phyloP scores from a whole-genome alignment of 2,888 invertebrate species.

The Spialia ferax region DNA sequence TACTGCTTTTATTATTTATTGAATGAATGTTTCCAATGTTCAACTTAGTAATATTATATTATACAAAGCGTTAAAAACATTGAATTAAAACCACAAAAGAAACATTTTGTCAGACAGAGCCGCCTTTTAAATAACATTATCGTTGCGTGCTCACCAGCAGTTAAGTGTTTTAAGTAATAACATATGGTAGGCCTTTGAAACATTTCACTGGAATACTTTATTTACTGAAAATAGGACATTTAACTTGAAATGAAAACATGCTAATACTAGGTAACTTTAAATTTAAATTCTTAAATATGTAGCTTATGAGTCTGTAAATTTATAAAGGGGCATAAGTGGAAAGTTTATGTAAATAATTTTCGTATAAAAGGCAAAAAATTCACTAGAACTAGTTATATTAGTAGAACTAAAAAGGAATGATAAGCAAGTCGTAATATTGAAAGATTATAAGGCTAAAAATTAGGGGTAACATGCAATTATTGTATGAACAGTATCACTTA shows the following conservation, averaged over 20 bases:
- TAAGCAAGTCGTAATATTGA: too few species aligned
- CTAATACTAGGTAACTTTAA: background rate
- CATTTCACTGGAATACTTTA: slow-evolving; percentile 29
- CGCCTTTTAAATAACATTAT: slow-evolving; percentile 36
- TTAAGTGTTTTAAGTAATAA: slow-evolving; percentile 38
- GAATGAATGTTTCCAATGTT: background rate
- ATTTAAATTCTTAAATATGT: background rate
- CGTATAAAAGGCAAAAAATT: too few species aligned
- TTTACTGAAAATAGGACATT: slow-evolving; percentile 25
- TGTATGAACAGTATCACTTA: too few species aligned
- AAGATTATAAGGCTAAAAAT: too few species aligned
- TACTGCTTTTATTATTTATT: background rate
- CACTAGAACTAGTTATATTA: too few species aligned
- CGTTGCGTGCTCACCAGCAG: slow-evolving; percentile 37
- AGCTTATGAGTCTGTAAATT: background rate
- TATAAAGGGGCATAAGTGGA: background rate
- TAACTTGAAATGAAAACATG: slow-evolving; percentile 5
- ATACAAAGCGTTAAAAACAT: background rate
- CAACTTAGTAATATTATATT: background rate
- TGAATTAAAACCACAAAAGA: background rate
- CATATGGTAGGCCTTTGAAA: slow-evolving; percentile 32
- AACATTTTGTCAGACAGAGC: slow-evolving; percentile 20
- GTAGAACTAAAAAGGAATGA: too few species aligned
- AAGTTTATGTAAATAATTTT: background rate
- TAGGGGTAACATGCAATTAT: too few species aligned